Evolutionary conservation across 2,797 vertebrate genomes (phyloP).

Genomic region (Paramormyrops hopkinsi): DNA sequence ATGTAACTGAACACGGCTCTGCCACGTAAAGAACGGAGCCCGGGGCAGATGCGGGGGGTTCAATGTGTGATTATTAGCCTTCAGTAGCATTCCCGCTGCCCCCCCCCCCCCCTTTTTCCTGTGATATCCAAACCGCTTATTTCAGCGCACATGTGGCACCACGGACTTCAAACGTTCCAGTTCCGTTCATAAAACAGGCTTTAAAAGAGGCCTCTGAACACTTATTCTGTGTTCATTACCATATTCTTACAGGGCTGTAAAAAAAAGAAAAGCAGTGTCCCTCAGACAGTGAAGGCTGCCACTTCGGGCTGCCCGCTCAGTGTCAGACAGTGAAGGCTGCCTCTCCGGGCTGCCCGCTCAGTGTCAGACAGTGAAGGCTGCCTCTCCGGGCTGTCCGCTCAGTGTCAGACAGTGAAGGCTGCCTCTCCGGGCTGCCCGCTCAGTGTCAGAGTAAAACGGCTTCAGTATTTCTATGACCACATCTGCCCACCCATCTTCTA

Average conservation of each 20-base stretch:
- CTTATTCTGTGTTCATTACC: constrained; percentile 41
- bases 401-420: background rate
- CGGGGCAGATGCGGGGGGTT: constrained; percentile 37
- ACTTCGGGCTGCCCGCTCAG: too few species aligned
- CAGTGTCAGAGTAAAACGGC: background rate
- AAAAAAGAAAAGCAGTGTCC: constrained; percentile 22
- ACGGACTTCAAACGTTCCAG: constrained; percentile 39
- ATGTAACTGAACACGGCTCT: constrained; percentile 29
- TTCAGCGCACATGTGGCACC: constrained; percentile 38
- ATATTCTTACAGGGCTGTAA: constrained; percentile 33
- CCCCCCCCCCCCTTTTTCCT: background rate
- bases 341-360: too few species aligned
- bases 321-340: too few species aligned
- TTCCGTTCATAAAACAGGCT: constrained; percentile 51
- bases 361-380: background rate
- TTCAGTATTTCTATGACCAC: background rate
- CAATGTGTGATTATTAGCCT: constrained; percentile 42
- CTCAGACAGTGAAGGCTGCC: background rate
- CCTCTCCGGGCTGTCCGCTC: background rate
- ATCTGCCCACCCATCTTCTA: background rate
- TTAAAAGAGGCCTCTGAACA: constrained; percentile 40
- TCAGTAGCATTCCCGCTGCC: background rate
- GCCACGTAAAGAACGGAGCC: constrained; percentile 28
- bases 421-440: background rate
- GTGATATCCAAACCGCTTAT: constrained; percentile 29